Evolutionary conservation across 2,797 vertebrate species (phyloP), one percentile per base, ranked within the genome.

Genomic region (Platyrinchus mystaceus): DNA sequence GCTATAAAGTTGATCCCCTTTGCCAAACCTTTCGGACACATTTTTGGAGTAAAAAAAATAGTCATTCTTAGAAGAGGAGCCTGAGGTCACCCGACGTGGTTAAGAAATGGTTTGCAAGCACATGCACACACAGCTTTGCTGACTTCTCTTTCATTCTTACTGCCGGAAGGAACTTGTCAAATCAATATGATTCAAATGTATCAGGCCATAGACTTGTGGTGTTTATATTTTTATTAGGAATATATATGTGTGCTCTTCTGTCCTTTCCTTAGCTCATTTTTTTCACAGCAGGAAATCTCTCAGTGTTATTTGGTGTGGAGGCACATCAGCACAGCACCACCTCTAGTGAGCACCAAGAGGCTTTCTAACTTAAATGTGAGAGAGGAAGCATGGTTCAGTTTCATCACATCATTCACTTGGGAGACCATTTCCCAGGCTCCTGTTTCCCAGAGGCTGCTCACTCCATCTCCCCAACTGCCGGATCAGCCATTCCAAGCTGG

Each of bases 251-350:
- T 4, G 1, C 32, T 89, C 55, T 46, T 87, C 89, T 87, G 50
- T 67, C 41, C 37, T 79, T 41, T 76, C 47, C 43, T 87, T 69
- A 49, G 1, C 43, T 91, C 62, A 49, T 75, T 90, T 78, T 79
- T 62, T 52, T 73, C 82, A 55, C 76, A 83, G 92, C 71, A 71
- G 82, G 92, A 85, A 71, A 62, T 55, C n/a, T 58, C 58, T 71
- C 78, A 39, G 66, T 1, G 1, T 64, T 64, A 52, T 73, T 81
- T 81, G 84, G 53, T 7, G 0, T 18, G n/a, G 50, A 93, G 46
- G 39, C 50, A 76, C 68, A 81, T 36, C 69, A 68, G 68, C 76
- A 41, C 10, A 43, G 46, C n/a, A 58, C 43, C 64, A 52, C 71
- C 84, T 85, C 84, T 46, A 58, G 82, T 1, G 47, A 95, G 46